These are phyloP conservation scores for Papilio dardanus DNA, from an alignment of 1,140 invertebrate genomes.

Conservation along the genomic window DNA sequence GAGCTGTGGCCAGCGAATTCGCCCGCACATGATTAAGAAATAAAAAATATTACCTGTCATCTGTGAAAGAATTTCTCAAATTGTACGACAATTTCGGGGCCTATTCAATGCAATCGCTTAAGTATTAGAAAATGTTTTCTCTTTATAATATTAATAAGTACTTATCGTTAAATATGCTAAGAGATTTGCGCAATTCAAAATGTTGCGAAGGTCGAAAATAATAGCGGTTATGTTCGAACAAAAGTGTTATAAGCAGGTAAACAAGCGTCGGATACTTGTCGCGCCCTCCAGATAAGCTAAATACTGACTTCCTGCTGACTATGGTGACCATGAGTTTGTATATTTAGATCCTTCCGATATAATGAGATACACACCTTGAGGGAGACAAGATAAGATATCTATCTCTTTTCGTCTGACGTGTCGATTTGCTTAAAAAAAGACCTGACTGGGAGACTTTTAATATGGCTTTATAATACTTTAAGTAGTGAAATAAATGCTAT, in stretches of 20 bases:
- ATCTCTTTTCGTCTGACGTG: not conserved
- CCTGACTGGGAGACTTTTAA: too few relatives aligned
- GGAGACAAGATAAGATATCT: not conserved
- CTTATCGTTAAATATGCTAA: not conserved
- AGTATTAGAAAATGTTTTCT: too few relatives aligned
- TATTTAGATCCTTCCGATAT: not conserved
- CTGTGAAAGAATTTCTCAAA: too few relatives aligned
- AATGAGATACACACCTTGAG: not conserved
- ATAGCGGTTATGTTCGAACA: conserved; percentile 40
- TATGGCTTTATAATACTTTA: too few relatives aligned
- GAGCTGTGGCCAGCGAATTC: too few relatives aligned
- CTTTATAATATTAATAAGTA: not conserved
- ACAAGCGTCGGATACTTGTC: conserved; percentile 51
- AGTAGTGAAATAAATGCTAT: too few relatives aligned
- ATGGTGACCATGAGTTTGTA: conserved; percentile 44
- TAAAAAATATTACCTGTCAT: too few relatives aligned
- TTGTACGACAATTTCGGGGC: too few relatives aligned
- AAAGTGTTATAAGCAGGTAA: conserved; percentile 53
- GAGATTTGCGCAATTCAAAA: conserved; percentile 29
- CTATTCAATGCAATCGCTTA: too few relatives aligned
- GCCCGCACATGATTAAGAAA: too few relatives aligned
- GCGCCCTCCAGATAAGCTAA: conserved; percentile 63
- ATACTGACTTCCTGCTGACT: conserved; percentile 62
- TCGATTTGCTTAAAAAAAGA: too few relatives aligned
- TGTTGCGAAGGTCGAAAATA: conserved; percentile 28